Evolutionary conservation across 2,113 vertebrate species (phyloP).

Genomic region (Phylloscopus whistleri): DNA sequence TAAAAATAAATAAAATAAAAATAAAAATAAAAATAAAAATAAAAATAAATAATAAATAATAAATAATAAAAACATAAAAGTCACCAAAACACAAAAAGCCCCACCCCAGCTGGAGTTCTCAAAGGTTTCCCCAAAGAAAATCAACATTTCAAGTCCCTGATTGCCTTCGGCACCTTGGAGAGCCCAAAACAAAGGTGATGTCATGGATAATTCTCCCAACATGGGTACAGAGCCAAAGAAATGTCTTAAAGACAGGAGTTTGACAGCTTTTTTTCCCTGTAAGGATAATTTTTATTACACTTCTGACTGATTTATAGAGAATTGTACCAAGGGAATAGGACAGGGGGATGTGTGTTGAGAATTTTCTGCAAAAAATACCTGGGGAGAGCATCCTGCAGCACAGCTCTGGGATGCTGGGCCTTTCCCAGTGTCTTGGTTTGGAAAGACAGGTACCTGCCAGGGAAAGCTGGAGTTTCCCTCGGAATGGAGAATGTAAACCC

Average conservation of each 20-base stretch:
- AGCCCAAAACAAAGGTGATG: background rate
- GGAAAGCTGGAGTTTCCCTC: no score
- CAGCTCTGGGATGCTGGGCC: background rate
- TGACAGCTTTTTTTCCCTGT: background rate
- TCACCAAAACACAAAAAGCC: no score
- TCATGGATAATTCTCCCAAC: background rate
- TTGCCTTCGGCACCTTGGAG: background rate
- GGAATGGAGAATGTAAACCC: no score
- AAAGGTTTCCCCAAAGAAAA: background rate
- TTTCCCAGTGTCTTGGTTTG: no score
- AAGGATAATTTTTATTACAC: background rate
- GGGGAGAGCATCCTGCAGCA: background rate
- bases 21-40: no score
- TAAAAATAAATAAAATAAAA: no score
- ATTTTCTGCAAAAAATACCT: background rate
- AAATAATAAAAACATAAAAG: no score
- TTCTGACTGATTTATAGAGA: background rate
- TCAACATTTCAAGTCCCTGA: background rate
- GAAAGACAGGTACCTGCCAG: no score
- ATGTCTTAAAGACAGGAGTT: background rate
- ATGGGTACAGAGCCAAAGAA: background rate
- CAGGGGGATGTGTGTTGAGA: background rate
- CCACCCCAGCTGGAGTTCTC: background rate
- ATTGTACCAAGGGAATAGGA: background rate
- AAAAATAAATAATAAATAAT: no score